phyloP scores from a whole-genome alignment of 2,888 invertebrate species.

The Caenorhabditis doughertyi region DNA sequence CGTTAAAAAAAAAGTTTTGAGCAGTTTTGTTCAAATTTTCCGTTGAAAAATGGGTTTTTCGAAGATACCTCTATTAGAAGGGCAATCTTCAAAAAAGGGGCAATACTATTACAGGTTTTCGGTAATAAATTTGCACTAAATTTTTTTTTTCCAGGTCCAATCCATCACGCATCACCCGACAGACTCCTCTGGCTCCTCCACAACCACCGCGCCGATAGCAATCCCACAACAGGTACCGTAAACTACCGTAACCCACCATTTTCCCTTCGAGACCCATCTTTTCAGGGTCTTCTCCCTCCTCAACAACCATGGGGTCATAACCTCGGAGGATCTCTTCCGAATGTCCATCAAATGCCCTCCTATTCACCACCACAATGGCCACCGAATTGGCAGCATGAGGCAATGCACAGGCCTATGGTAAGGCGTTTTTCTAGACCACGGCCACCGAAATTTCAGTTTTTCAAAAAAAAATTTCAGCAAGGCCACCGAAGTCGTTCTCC shows the following conservation, averaged over 20 bases:
- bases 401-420: constrained; percentile 35
- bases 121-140: background rate
- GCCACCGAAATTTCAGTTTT: background rate
- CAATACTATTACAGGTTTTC: no score
- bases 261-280: background rate
- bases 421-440: background rate
- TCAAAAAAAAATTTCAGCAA: constrained; percentile 7
- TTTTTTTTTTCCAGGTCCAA: constrained; percentile 33
- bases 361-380: constrained; percentile 70
- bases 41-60: no score
- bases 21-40: no score
- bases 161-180: constrained; percentile 64
- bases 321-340: constrained; percentile 80
- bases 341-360: constrained; percentile 77
- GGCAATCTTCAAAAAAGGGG: no score
- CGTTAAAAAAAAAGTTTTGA: no score
- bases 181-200: constrained; percentile 43
- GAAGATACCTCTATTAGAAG: no score
- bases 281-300: constrained; percentile 55
- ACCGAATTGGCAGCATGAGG: constrained; percentile 59
- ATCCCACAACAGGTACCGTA: constrained; percentile 54
- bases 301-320: constrained; percentile 66
- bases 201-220: constrained; percentile 45
- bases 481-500: constrained; percentile 61
- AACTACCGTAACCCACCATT: no score